These are phyloP conservation scores for Drosophila busckii DNA, from an alignment of 1,140 invertebrate species.

Conservation along the genomic window DNA sequence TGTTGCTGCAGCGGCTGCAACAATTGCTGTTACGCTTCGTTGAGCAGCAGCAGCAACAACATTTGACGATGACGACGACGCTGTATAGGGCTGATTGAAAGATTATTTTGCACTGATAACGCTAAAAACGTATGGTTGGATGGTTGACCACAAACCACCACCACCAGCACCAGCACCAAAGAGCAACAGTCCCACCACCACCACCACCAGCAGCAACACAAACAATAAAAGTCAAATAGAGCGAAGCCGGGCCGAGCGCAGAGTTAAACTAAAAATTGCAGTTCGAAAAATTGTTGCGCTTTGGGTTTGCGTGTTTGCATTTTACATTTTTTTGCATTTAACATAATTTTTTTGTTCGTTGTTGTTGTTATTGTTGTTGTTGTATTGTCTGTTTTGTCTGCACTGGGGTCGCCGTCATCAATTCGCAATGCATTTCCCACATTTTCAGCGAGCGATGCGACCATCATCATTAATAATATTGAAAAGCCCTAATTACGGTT, in stretches of 20 bases:
- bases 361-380: slow-evolving; percentile 3
- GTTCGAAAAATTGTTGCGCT: slow-evolving; percentile 74
- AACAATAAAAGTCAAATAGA: slow-evolving; percentile 69
- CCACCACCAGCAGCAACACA: slow-evolving; percentile 21
- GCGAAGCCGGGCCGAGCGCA: slow-evolving; percentile 46
- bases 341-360: slow-evolving; percentile 28
- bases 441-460: slow-evolving; percentile 51
- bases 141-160: slow-evolving; percentile 46
- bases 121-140: slow-evolving; percentile 75
- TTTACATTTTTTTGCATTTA: slow-evolving; percentile 55
- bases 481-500: slow-evolving; percentile 76
- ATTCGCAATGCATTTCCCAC: slow-evolving; percentile 73
- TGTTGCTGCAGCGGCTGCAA: slow-evolving; percentile 35
- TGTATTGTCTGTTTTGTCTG: slow-evolving; percentile 9
- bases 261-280: slow-evolving; percentile 55
- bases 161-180: slow-evolving; percentile 7
- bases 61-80: slow-evolving; percentile 30
- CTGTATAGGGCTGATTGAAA: slow-evolving; percentile 69
- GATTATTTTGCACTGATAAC: slow-evolving; percentile 77
- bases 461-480: slow-evolving; percentile 78
- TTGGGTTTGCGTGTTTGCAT: slow-evolving; percentile 72
- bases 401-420: slow-evolving; percentile 38
- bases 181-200: slow-evolving; percentile 12
- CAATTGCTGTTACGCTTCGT: slow-evolving; percentile 66
- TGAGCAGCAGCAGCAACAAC: slow-evolving; percentile 27